These are phyloP conservation scores for Caenorhabditis doughertyi DNA, from an alignment of 2,888 invertebrate genomes.

Conservation along the genomic window DNA sequence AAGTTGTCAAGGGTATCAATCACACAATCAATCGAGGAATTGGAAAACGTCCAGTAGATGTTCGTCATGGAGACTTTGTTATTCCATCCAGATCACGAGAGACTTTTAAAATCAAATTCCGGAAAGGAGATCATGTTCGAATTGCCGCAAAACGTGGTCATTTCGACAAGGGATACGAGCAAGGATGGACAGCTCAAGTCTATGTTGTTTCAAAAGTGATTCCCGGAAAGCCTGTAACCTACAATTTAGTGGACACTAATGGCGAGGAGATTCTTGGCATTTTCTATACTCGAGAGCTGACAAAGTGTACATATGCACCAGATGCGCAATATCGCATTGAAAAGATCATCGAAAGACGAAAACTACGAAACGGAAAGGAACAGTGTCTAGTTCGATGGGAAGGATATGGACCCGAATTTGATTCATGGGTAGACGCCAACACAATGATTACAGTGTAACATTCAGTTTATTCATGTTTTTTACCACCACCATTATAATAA, in stretches of 20 bases:
- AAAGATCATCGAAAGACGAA: background rate
- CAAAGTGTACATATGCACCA: slow-evolving; percentile 10
- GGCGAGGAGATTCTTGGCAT: background rate
- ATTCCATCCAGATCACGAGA: background rate
- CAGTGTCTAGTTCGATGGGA: slow-evolving; percentile 11
- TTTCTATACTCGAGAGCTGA: slow-evolving; percentile 16
- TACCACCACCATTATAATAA: too few relatives aligned
- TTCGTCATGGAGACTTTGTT: background rate
- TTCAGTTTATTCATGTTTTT: too few relatives aligned
- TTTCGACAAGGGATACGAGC: slow-evolving; percentile 31
- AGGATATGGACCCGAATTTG: slow-evolving; percentile 8
- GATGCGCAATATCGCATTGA: background rate
- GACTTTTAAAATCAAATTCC: slow-evolving; percentile 6
- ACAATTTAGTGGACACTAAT: slow-evolving; percentile 5
- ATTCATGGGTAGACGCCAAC: background rate
- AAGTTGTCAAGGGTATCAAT: slow-evolving; percentile 8
- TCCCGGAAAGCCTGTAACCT: background rate
- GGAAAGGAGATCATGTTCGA: slow-evolving; percentile 19
- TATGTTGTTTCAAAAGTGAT: slow-evolving; percentile 3
- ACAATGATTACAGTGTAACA: background rate
- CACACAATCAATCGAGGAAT: slow-evolving; percentile 22
- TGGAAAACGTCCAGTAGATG: slow-evolving; percentile 6
- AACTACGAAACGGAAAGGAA: background rate
- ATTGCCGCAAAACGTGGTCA: background rate
- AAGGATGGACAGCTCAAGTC: slow-evolving; percentile 18